Conservation (phyloP, 1,140 invertebrate genomes). For the Scaptomyza montana region DNA sequence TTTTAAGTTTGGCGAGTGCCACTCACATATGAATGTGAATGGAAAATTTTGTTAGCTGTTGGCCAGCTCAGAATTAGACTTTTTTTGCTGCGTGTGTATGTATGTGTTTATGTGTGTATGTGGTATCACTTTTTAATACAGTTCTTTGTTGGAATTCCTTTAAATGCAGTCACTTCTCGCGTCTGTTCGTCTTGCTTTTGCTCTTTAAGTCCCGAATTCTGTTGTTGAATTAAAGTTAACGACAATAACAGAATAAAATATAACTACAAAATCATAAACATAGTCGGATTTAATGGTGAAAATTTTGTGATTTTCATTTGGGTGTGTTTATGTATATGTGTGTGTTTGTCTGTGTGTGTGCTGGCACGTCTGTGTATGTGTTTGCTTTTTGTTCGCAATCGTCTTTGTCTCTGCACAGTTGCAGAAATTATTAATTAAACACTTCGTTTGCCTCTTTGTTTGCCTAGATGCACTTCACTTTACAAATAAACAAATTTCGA, state of each 20-base stretch:
- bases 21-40: not conserved
- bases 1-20: conserved; percentile 3
- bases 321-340: conserved; percentile 18
- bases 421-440: conserved; percentile 32
- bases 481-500: not conserved
- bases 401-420: conserved; percentile 35
- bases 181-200: conserved; percentile 2
- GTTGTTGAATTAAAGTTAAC: conserved; percentile 1
- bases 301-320: conserved; percentile 52
- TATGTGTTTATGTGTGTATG: conserved; percentile 25
- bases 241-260: not conserved
- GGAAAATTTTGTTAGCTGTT: conserved; percentile 25
- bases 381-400: conserved; percentile 39
- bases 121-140: conserved; percentile 25
- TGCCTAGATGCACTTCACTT: not conserved
- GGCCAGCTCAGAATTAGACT: conserved; percentile 60
- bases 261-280: conserved; percentile 24
- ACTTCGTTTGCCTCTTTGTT: conserved; percentile 5
- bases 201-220: not conserved
- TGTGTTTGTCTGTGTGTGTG: conserved; percentile 4
- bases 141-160: conserved; percentile 40
- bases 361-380: not conserved
- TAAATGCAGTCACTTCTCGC: conserved; percentile 6
- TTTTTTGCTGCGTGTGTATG: conserved; percentile 39
- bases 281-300: conserved; percentile 38